phyloP scores from a whole-genome alignment of 92 coral and sea anemone species.

The Scolanthus callimorphus region DNA sequence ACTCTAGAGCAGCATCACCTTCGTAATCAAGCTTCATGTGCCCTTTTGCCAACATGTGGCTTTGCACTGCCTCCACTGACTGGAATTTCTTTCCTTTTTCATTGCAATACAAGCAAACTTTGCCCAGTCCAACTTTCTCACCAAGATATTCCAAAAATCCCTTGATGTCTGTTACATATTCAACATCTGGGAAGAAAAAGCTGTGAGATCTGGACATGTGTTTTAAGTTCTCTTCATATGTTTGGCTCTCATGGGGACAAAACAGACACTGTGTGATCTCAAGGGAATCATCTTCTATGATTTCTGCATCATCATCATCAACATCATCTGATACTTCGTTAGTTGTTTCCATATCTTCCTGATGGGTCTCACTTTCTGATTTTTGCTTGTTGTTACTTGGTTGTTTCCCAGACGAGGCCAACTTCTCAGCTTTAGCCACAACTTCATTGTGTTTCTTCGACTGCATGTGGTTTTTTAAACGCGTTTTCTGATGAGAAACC shows the following conservation, averaged over 20 bases:
- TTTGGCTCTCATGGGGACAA: slow-evolving; percentile 91
- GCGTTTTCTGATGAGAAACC: slow-evolving; percentile 85
- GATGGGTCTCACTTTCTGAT: neutral
- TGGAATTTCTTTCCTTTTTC: slow-evolving; percentile 86
- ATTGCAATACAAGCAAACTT: slow-evolving; percentile 91
- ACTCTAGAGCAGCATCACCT: slow-evolving; percentile 87
- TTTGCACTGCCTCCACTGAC: slow-evolving; percentile 90
- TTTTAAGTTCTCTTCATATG: slow-evolving; percentile 81
- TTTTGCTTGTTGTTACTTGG: slow-evolving; percentile 4
- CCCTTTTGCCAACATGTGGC: slow-evolving; percentile 88
- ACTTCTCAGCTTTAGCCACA: slow-evolving; percentile 33
- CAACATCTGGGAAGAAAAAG: slow-evolving; percentile 90
- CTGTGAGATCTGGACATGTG: slow-evolving; percentile 98
- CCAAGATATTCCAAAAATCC: slow-evolving; percentile 84
- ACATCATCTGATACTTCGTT: too few species aligned
- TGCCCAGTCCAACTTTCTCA: slow-evolving; percentile 90
- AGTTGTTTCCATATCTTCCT: slow-evolving; percentile 2
- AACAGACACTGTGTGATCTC: slow-evolving; percentile 93
- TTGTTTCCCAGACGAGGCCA: slow-evolving; percentile 1
- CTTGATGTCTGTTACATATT: slow-evolving; percentile 74
- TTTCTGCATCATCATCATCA: slow-evolving; percentile 47
- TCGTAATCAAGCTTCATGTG: slow-evolving; percentile 87
- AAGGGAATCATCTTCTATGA: slow-evolving; percentile 73
- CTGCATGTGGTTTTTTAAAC: slow-evolving; percentile 78
- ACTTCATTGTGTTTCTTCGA: slow-evolving; percentile 87